phyloP scores from a whole-genome alignment of 1,140 invertebrate genomes.

The Panagrolaimus sp. region DNA sequence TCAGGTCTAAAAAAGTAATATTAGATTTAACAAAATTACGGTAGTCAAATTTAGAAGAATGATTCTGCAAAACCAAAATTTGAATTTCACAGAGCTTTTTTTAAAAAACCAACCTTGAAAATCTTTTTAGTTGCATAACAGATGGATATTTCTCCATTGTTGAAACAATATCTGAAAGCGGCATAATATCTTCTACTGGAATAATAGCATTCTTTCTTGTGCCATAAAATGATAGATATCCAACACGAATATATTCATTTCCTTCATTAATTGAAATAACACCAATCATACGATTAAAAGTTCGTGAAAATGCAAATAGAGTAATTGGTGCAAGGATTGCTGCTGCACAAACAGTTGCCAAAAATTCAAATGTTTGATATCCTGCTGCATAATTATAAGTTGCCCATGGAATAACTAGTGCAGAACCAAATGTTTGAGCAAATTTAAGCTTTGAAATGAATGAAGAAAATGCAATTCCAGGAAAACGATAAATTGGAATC shows the following conservation, averaged over 20 bases:
- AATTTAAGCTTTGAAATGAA: constrained; percentile 16
- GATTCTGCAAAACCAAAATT: too few species aligned
- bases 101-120: neutral
- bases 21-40: neutral
- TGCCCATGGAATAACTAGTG: constrained; percentile 12
- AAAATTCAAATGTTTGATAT: neutral
- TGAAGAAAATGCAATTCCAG: constrained; percentile 1
- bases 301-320: constrained; percentile 14
- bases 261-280: constrained; percentile 17
- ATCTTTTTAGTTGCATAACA: neutral
- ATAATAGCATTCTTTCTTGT: constrained; percentile 12
- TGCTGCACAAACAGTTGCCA: neutral
- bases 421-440: constrained; percentile 16
- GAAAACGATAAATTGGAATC: constrained; percentile 21
- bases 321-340: constrained; percentile 17
- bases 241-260: constrained; percentile 19
- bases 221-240: constrained; percentile 24
- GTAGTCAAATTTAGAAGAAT: too few species aligned
- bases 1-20: neutral
- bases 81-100: neutral
- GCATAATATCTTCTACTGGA: constrained; percentile 8
- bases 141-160: constrained; percentile 12
- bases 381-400: constrained; percentile 16
- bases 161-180: neutral
- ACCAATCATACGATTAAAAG: constrained; percentile 25